Base-by-base conservation (phyloP, 2,888 invertebrate species). In the Pecten maximus region DNA sequence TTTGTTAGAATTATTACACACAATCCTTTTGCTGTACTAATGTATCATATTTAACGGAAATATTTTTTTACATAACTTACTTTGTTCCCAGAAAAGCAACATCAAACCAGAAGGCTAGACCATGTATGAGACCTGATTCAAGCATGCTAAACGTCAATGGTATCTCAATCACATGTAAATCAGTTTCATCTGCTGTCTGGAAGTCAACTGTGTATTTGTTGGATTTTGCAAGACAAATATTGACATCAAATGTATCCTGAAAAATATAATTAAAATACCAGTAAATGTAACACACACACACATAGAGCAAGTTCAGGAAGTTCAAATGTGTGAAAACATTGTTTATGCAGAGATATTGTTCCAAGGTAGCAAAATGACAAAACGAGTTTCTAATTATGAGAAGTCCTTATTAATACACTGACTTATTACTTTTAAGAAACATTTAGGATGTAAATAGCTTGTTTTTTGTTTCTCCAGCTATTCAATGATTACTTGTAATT, bases 101-200 rank as follows among this genome's bases (percentile, higher is more conserved):
- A 97, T 99, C 99, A 97, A 99, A 99, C 99, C 99, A 99, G 97
- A 99, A 99, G 35, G 99, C 99, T 93, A 99, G 97, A 0, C 99
- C 99, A 96, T 99, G 99, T 94, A 99, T 98, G 89, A 99, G 98
- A 40, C 99, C 99, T 0, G 99, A 98, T 97, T 99, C 98, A 94
- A 98, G 97, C 94, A 99, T 97, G 95, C 98, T 98, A 97, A 99
- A 99, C 97, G 98, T 98, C 93, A 99, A 97, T 88, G 99, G 99
- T 95, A 99, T 98, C 97, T 99, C 98, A 96, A 99, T 99, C 95
- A 98, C 98, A 97, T 99, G 99, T 95, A 99, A 97, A 97, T 99
- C 99, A 94, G 98, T 98, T 97, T 99, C 99, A 95, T 98, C 98
- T 87, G 99, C 99, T 95, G 98, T 98, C 95, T 98, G 97, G 97